These are phyloP conservation scores for Lordiphosa stackelbergi DNA, from an alignment of 1,140 invertebrate genomes.

Conservation along the genomic window DNA sequence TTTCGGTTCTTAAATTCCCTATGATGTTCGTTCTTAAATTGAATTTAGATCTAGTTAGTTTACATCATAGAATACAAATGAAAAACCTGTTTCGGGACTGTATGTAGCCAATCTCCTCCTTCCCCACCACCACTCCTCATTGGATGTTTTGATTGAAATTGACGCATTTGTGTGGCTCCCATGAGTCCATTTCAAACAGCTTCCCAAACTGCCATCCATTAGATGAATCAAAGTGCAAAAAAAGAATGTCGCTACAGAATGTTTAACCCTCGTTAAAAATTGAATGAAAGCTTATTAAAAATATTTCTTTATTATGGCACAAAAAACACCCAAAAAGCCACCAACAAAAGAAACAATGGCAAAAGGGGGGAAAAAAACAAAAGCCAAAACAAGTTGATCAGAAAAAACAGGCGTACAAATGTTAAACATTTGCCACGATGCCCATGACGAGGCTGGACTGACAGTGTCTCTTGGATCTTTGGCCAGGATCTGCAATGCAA, in stretches of 20 bases:
- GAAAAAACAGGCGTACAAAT: conserved; percentile 71
- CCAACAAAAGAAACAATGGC: conserved; percentile 29
- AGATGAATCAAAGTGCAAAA: conserved; percentile 64
- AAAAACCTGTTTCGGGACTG: too few relatives aligned
- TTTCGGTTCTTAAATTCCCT: too few relatives aligned
- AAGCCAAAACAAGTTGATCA: conserved; percentile 25
- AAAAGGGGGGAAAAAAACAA: conserved; percentile 4
- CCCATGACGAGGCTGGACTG: conserved; percentile 64
- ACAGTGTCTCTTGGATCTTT: conserved; percentile 39
- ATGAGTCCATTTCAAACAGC: conserved; percentile 44
- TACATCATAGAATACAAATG: too few relatives aligned
- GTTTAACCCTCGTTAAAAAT: conserved; percentile 69
- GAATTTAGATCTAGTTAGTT: too few relatives aligned
- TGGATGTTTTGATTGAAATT: conserved; percentile 56
- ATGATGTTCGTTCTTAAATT: too few relatives aligned
- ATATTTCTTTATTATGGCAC: conserved; percentile 69
- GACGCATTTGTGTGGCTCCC: conserved; percentile 37
- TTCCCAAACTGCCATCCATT: conserved; percentile 46
- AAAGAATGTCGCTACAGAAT: conserved; percentile 65
- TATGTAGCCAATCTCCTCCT: not conserved
- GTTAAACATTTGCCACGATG: conserved; percentile 72
- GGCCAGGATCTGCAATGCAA: conserved; percentile 65
- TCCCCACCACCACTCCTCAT: conserved; percentile 33
- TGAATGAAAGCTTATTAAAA: conserved; percentile 75
- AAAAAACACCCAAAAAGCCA: conserved; percentile 38